phyloP scores from a whole-genome alignment of 2,888 invertebrate genomes.

The Cetonia aurata region DNA sequence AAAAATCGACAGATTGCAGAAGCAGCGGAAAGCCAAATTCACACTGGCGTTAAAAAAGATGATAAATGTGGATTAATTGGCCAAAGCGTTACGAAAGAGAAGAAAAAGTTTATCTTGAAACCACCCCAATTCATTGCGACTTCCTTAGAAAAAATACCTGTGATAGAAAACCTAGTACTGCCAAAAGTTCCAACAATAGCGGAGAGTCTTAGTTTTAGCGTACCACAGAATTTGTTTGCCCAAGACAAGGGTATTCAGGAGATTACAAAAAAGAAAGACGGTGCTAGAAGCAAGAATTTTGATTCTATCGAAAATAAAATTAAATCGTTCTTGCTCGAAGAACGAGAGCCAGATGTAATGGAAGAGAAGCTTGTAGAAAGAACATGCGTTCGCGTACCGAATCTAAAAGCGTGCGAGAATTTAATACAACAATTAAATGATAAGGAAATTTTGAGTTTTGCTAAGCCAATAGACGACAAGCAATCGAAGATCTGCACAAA shows the following conservation, averaged over 20 bases:
- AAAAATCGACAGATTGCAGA: slow-evolving; percentile 8
- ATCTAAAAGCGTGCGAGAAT: background rate
- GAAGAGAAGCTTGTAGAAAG: slow-evolving; percentile 54
- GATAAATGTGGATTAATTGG: background rate
- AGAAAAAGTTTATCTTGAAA: slow-evolving; percentile 27
- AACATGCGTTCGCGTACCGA: background rate
- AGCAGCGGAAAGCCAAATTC: background rate
- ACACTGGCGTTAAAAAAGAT: background rate
- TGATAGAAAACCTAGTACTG: slow-evolving; percentile 17
- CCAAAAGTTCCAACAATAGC: slow-evolving; percentile 29
- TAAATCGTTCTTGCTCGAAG: slow-evolving; percentile 45
- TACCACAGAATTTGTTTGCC: background rate
- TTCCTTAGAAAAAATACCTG: slow-evolving; percentile 24
- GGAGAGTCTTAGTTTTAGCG: slow-evolving; percentile 13
- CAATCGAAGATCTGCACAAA: background rate
- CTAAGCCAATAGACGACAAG: background rate
- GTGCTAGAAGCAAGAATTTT: slow-evolving; percentile 17
- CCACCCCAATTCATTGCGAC: slow-evolving; percentile 34
- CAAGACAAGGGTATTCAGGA: slow-evolving; percentile 7
- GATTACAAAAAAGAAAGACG: slow-evolving; percentile 12
- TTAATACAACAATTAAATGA: background rate
- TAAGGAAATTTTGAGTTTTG: background rate
- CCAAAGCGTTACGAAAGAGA: slow-evolving; percentile 3
- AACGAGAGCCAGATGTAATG: slow-evolving; percentile 55
- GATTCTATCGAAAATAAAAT: slow-evolving; percentile 31